phyloP scores from a whole-genome alignment of 2,113 vertebrate species.

The Oceanodroma tethys region DNA sequence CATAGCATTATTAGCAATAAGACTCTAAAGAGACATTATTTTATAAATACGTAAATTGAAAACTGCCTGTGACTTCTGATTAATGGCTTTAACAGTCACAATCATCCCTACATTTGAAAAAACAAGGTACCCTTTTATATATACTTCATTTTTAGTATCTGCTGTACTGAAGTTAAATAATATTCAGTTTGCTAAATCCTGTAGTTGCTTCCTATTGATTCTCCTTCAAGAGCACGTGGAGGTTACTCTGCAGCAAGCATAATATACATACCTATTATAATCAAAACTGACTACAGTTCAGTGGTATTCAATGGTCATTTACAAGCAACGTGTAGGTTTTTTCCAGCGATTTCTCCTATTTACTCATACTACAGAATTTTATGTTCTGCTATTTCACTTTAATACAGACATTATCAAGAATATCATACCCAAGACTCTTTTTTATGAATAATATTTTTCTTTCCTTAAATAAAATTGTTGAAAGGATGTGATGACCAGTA shows the following conservation, averaged over 20 bases:
- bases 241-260: not conserved
- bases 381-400: not conserved
- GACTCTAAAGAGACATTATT: not conserved
- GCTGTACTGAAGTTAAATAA: conserved; percentile 1
- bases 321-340: not conserved
- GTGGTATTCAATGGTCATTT: not conserved
- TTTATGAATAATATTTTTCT: not conserved
- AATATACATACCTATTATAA: not conserved
- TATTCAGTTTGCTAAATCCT: not conserved
- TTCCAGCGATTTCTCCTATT: not conserved
- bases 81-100: not conserved
- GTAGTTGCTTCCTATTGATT: conserved; percentile 9
- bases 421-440: not conserved
- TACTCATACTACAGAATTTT: not conserved
- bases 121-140: not conserved
- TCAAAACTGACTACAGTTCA: not conserved
- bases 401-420: not conserved
- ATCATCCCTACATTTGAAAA: not conserved
- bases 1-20: not conserved
- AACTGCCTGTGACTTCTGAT: not conserved
- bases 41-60: not conserved
- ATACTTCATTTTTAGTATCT: not conserved
- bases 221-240: not conserved
- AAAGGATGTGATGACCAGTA: not conserved
- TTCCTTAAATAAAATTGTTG: not conserved